phyloP scores from a whole-genome alignment of 2,888 invertebrate genomes.

The Sarcophaga variegata region DNA sequence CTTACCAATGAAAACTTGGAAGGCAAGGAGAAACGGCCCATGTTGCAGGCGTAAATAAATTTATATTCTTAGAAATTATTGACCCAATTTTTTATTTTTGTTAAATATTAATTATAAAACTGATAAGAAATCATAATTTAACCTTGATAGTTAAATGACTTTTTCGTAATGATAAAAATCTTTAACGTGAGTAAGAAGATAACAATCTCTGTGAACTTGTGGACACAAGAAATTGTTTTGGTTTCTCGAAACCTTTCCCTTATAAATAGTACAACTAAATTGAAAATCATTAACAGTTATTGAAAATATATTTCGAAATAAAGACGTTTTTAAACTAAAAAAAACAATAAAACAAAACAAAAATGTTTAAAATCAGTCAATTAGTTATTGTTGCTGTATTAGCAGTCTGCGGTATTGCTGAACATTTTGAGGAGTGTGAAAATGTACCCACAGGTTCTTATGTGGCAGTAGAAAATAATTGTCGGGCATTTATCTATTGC shows the following conservation, averaged over 20 bases:
- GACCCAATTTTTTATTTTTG: constrained; percentile 22
- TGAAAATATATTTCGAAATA: background rate
- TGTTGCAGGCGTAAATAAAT: constrained; percentile 87
- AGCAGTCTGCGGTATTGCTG: constrained; percentile 31
- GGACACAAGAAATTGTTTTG: background rate
- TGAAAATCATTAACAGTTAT: constrained; percentile 9
- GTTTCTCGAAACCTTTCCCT: background rate
- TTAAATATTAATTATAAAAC: background rate
- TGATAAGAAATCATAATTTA: constrained; percentile 16
- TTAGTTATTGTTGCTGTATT: background rate
- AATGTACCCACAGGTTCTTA: constrained; percentile 70
- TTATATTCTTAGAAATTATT: constrained; percentile 10
- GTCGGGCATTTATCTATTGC: constrained; percentile 76
- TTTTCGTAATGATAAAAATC: constrained; percentile 17
- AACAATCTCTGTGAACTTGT: constrained; percentile 28
- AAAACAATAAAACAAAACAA: background rate
- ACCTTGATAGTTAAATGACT: constrained; percentile 28
- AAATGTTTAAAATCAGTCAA: background rate
- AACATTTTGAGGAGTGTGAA: constrained; percentile 73
- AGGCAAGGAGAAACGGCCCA: constrained; percentile 91
- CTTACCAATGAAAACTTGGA: constrained; percentile 92
- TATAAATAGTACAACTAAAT: constrained; percentile 19
- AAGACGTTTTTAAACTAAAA: background rate
- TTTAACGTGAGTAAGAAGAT: constrained; percentile 4
- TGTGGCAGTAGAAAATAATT: constrained; percentile 73